These are phyloP conservation scores for Myrmecobius fasciatus DNA, from an alignment of 2,113 vertebrate genomes.

Conservation along the genomic window DNA sequence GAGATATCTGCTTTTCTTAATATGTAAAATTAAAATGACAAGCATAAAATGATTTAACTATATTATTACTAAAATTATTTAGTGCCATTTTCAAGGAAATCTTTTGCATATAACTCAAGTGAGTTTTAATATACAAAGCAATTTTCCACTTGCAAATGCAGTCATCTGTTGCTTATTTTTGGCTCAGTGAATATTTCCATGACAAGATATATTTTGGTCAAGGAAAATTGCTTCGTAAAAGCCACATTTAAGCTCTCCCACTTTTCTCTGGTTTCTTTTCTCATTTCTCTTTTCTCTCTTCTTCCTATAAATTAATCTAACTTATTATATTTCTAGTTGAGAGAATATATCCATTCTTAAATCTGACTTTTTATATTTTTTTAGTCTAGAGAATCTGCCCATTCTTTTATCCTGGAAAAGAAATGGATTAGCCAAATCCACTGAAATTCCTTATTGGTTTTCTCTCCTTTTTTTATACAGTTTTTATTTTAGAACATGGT, in stretches of 20 bases:
- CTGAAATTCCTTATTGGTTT: slow-evolving; percentile 41
- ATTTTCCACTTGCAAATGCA: slow-evolving; percentile 12
- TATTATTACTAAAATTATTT: slow-evolving; percentile 58
- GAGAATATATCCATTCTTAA: slow-evolving; percentile 40
- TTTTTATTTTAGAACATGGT: slow-evolving; percentile 29
- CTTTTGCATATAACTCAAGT: slow-evolving; percentile 9
- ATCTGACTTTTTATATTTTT: slow-evolving; percentile 12
- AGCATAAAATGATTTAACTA: slow-evolving; percentile 41
- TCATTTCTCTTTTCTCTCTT: slow-evolving; percentile 23
- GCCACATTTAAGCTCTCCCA: background rate
- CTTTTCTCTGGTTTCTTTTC: slow-evolving; percentile 19
- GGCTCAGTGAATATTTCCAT: slow-evolving; percentile 48
- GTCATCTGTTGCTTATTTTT: slow-evolving; percentile 43
- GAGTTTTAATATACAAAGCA: slow-evolving; percentile 27
- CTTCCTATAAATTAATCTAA: slow-evolving; percentile 42
- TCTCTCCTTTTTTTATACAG: slow-evolving; percentile 18
- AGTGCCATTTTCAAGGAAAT: slow-evolving; percentile 54
- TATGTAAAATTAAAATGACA: slow-evolving; percentile 77
- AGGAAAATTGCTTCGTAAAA: slow-evolving; percentile 29
- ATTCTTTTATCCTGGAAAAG: slow-evolving; percentile 51
- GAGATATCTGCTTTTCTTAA: slow-evolving; percentile 78
- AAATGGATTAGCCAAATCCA: slow-evolving; percentile 22
- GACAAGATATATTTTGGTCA: slow-evolving; percentile 39
- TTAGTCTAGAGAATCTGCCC: slow-evolving; percentile 32
- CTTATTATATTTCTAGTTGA: background rate